phyloP scores from a whole-genome alignment of 2,797 vertebrate genomes.

The Cephalopachus bancanus region DNA sequence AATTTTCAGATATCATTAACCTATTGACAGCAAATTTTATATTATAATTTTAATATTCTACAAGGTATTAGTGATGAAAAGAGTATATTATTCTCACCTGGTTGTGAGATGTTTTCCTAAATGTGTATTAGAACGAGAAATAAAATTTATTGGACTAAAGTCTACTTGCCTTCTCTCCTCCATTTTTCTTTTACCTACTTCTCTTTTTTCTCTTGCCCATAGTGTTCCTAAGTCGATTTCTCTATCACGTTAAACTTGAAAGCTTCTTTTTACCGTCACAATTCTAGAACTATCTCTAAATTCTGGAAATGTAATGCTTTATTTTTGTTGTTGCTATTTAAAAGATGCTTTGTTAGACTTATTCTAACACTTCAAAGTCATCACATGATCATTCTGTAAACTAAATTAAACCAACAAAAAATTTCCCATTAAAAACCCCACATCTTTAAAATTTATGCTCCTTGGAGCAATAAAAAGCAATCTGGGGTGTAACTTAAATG shows the following conservation, averaged over 20 bases:
- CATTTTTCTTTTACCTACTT: not conserved
- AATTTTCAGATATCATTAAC: conserved; percentile 12
- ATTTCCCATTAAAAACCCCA: not conserved
- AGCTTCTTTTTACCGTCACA: not conserved
- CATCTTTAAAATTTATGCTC: not conserved
- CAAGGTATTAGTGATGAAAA: conserved; percentile 6
- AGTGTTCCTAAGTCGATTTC: not conserved
- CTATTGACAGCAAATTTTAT: not conserved
- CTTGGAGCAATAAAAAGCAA: not conserved
- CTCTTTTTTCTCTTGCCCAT: not conserved
- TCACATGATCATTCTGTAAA: not conserved
- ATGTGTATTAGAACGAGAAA: not conserved
- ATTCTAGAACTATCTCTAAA: not conserved
- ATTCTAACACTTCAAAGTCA: not conserved
- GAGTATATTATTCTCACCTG: not conserved
- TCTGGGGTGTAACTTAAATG: not conserved
- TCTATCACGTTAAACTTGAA: not conserved
- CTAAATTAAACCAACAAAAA: conserved; percentile 35
- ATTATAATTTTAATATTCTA: conserved; percentile 44
- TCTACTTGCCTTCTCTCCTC: not conserved
- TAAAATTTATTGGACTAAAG: not conserved
- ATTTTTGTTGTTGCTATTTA: not conserved
- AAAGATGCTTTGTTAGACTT: not conserved
- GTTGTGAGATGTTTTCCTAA: not conserved
- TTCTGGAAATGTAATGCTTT: not conserved